Percentiles rank a stretch among this genome's conserved stretches.
phyloP scores from a whole-genome alignment of 2,797 vertebrate species.

The Pseudomugil tenellus region DNA sequence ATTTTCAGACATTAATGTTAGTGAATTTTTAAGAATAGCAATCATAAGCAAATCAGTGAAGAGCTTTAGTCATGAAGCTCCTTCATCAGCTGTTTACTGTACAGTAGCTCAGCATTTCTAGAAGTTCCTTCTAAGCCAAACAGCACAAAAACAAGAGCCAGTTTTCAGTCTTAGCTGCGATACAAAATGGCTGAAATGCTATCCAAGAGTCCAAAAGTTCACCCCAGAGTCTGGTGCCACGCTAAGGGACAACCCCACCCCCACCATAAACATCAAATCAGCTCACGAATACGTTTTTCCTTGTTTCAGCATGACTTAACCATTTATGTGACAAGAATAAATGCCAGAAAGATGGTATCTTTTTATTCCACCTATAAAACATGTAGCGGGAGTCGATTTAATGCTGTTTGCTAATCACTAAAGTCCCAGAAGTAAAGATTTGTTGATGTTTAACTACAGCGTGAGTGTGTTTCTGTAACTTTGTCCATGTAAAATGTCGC shows the following conservation, averaged over 20 bases:
- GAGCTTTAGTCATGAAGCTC: too few species aligned
- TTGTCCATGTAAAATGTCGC: too few species aligned
- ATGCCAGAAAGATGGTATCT: background rate
- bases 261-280: conserved; percentile 18
- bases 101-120: too few species aligned
- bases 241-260: conserved; percentile 16
- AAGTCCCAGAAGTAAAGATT: background rate
- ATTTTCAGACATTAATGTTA: background rate
- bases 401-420: background rate
- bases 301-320: conserved; percentile 67
- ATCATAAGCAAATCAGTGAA: too few species aligned
- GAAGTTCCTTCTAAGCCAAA: conserved; percentile 52
- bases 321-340: conserved; percentile 72
- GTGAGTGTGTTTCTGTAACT: too few species aligned
- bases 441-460: too few species aligned
- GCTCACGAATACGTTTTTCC: conserved; percentile 60
- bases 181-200: conserved; percentile 43
- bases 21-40: conserved; percentile 10
- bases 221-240: conserved; percentile 17
- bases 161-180: conserved; percentile 39
- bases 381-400: too few species aligned
- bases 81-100: conserved; percentile 20
- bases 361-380: background rate
- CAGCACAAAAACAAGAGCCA: conserved; percentile 24
- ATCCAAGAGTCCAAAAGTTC: conserved; percentile 27